Evolutionary conservation across 2,797 vertebrate species (phyloP).

Genomic region (Spheniscus humboldti): DNA sequence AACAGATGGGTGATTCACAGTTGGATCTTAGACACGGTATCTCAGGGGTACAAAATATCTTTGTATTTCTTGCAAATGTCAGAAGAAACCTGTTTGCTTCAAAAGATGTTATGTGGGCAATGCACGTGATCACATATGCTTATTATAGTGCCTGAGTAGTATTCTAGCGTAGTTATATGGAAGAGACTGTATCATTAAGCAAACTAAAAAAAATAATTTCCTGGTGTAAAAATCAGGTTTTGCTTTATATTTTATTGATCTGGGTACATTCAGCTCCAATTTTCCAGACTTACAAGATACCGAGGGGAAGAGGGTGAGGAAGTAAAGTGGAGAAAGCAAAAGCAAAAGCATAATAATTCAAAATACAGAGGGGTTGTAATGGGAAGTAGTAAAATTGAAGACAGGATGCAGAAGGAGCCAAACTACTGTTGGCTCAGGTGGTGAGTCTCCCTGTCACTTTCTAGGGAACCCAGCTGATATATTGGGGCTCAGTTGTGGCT

Average conservation of each 20-base stretch:
- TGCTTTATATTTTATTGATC: background rate
- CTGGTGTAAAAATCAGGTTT: background rate
- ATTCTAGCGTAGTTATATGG: background rate
- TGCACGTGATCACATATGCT: background rate
- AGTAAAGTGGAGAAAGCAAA: background rate
- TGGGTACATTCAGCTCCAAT: background rate
- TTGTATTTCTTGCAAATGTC: background rate
- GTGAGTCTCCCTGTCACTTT: background rate
- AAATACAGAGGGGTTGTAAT: background rate
- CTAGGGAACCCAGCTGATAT: background rate
- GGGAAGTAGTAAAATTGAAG: background rate
- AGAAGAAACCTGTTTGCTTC: background rate
- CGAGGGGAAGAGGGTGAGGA: background rate
- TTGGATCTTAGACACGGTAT: background rate
- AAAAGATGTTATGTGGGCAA: background rate
- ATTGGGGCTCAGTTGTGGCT: background rate
- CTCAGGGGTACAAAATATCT: background rate
- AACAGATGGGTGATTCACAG: background rate
- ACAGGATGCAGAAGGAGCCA: background rate
- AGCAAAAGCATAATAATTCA: background rate
- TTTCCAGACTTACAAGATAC: background rate
- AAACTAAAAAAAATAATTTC: background rate
- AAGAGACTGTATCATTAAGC: background rate
- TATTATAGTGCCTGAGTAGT: background rate
- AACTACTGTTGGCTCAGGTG: background rate